Percentiles rank a stretch among this genome's conserved stretches.
Evolutionary conservation across 1,140 invertebrate species (phyloP).

Genomic region (Panonychus citri): DNA sequence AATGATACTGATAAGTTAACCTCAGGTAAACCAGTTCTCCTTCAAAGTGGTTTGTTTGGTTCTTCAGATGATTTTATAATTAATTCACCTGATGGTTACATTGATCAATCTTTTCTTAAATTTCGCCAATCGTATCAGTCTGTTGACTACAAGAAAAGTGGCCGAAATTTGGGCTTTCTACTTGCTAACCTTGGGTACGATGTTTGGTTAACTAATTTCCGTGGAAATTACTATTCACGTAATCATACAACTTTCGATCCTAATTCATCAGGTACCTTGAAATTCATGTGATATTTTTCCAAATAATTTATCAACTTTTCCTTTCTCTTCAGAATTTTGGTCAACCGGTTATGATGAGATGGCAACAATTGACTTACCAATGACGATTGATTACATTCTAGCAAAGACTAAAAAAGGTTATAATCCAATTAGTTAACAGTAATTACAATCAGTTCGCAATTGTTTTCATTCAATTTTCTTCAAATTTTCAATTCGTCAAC

Average conservation of each 20-base stretch:
- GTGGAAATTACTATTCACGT: constrained; percentile 20
- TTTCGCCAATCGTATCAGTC: neutral
- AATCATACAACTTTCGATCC: constrained; percentile 12
- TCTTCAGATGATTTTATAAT: constrained; percentile 27
- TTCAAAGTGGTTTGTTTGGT: constrained; percentile 51
- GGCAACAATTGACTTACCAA: constrained; percentile 25
- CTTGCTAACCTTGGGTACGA: constrained; percentile 16
- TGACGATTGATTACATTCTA: constrained; percentile 25
- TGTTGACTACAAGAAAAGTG: neutral
- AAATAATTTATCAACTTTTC: no score
- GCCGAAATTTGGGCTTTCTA: neutral
- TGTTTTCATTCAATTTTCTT: no score
- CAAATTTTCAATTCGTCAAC: no score
- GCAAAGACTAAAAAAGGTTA: constrained; percentile 27
- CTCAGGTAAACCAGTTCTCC: constrained; percentile 25
- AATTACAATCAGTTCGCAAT: no score
- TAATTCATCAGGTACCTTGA: neutral
- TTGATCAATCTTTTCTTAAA: neutral
- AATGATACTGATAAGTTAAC: no score
- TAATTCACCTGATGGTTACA: neutral
- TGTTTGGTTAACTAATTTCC: constrained; percentile 21
- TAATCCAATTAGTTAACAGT: no score
- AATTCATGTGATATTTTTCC: neutral
- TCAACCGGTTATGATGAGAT: constrained; percentile 12
- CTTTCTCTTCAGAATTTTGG: no score